Base-by-base conservation (phyloP, 2,888 invertebrate genomes). In the Boloria euphrosyne region DNA sequence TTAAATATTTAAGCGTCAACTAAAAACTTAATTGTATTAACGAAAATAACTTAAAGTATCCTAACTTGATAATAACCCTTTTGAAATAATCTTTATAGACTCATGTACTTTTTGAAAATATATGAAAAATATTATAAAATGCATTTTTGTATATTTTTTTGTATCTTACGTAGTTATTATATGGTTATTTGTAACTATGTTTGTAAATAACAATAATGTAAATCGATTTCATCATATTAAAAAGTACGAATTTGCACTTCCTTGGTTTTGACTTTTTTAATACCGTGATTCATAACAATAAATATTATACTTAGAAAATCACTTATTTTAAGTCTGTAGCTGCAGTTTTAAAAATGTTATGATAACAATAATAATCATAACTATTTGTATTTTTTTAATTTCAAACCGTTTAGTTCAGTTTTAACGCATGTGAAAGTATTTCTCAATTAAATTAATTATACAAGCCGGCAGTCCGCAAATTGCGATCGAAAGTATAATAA, bases 401-500 rank as follows among this genome's bases (percentile, higher is more conserved):
- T 49, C 17, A 13, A 47, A n/a, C 27, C n/a, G 2, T 46, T 47
- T 0, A 31, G 10, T 58, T 13, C 22, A 49, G 17, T 17, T 31
- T 38, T 6, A 27, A 38, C 7, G 27, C 31, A 65, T 66, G 77
- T 75, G 77, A 81, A 81, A 83, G 79, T 76, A 76, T 74, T 76
- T 76, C 78, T 78, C 69, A 77, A 73, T 73, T 74, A 49, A 66
- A 65, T 62, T 75, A 80, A 81, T 80, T 75, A 79, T 78, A 73
- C 75, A 78, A 71, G 64, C 68, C 65, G 68, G 66, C 61, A 68
- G 74, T 74, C 71, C 72, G 76, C 74, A 79, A 76, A 81, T 77
- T 77, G 81, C 78, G 75, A 80, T 81, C 77, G 79, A 83, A 81
- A 82, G 80, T 78, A 74, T 75, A 43, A 51, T 14, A 43, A 51